A percentile compares a stretch with the other conserved stretches of the same genome.
phyloP scores from a whole-genome alignment of 2,888 invertebrate genomes.

The Sminthurinus aureus region DNA sequence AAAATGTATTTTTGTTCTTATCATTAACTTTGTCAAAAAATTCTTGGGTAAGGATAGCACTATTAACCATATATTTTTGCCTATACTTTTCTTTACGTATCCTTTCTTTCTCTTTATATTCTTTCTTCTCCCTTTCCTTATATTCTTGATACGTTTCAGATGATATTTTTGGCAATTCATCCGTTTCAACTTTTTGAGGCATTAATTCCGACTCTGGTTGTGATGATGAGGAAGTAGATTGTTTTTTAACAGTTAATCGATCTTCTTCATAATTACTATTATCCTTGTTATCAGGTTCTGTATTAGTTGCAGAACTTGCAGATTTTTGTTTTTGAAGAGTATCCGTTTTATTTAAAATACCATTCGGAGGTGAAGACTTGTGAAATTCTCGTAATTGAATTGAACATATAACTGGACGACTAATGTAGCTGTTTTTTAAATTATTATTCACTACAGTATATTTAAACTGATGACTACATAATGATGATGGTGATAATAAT shows the following conservation, averaged over 20 bases:
- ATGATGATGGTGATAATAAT: neutral
- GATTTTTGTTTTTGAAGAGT: neutral
- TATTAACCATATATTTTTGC: constrained; percentile 31
- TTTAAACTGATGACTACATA: neutral
- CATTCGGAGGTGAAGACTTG: neutral
- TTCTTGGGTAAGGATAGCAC: constrained; percentile 39
- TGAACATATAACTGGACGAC: neutral
- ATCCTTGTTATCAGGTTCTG: neutral
- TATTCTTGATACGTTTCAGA: neutral
- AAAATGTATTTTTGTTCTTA: constrained; percentile 74
- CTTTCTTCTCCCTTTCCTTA: neutral
- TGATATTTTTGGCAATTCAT: too few relatives aligned
- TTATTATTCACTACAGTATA: too few relatives aligned
- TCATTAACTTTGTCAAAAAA: constrained; percentile 64
- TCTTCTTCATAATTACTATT: too few relatives aligned
- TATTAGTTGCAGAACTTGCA: neutral
- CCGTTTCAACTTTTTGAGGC: neutral
- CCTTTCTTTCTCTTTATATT: neutral
- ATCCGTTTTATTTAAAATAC: neutral
- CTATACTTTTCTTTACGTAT: neutral
- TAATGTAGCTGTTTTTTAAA: neutral
- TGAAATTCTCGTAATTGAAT: neutral
- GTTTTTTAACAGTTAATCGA: too few relatives aligned
- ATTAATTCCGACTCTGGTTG: too few relatives aligned
- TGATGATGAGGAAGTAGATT: too few relatives aligned